Evolutionary conservation across 2,797 vertebrate genomes (phyloP).

Genomic region (Crypturellus tataupa): DNA sequence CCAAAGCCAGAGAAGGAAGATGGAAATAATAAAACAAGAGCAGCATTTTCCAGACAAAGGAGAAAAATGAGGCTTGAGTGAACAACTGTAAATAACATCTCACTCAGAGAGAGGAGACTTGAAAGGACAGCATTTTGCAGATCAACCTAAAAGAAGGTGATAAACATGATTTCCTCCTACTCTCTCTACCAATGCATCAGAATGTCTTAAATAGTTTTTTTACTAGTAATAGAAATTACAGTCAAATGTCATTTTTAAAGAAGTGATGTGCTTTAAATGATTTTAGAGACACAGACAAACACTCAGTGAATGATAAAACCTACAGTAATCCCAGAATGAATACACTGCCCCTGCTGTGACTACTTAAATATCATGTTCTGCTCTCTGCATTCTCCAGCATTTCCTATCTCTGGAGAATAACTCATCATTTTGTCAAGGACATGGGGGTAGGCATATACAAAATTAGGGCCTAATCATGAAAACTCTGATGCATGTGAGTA

Average conservation of each 20-base stretch:
- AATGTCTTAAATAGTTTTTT: not conserved
- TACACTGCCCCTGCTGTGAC: not conserved
- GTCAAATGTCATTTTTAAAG: not conserved
- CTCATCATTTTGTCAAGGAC: not conserved
- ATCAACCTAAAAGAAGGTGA: conserved; percentile 14
- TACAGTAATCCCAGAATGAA: not conserved
- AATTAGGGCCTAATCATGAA: conserved; percentile 1
- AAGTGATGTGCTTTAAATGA: not conserved
- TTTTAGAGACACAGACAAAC: conserved; percentile 18
- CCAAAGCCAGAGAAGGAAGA: not conserved
- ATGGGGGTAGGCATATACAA: not conserved
- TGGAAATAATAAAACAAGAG: not conserved
- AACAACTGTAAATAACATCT: not conserved
- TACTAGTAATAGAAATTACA: not conserved
- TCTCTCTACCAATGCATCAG: conserved; percentile 31
- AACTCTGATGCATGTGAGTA: conserved; percentile 13
- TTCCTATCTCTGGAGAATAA: not conserved
- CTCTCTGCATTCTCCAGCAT: not conserved
- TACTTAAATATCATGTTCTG: conserved; percentile 26
- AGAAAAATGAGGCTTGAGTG: not conserved
- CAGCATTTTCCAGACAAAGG: not conserved
- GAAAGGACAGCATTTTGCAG: conserved; percentile 41
- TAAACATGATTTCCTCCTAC: conserved; percentile 59
- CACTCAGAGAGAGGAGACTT: not conserved
- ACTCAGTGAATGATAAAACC: not conserved